A percentile compares a stretch with the other conserved stretches of the same genome.
Conservation (phyloP, 1,140 invertebrate genomes). For the Spodoptera litura region DNA sequence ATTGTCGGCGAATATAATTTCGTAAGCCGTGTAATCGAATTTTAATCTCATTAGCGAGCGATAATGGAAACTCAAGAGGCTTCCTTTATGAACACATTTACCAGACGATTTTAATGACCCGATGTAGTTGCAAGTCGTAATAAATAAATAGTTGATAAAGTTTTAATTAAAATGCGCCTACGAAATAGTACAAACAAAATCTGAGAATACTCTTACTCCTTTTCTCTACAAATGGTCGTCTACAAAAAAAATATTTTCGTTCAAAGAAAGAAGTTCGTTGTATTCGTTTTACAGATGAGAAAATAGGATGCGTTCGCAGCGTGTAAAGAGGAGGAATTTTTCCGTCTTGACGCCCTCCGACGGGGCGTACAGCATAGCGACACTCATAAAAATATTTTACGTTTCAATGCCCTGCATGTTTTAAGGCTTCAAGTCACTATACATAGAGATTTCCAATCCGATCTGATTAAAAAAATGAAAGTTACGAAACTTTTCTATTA, state of each 20-base stretch:
- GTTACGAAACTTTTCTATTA: too few species aligned
- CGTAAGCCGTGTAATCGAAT: conserved; percentile 56
- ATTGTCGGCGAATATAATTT: conserved; percentile 54
- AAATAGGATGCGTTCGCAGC: conserved; percentile 57
- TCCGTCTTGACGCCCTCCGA: conserved; percentile 41
- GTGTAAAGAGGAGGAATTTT: conserved; percentile 49
- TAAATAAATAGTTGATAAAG: not conserved
- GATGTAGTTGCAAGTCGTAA: conserved; percentile 24
- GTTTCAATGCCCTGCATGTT: conserved; percentile 1
- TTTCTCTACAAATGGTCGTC: not conserved
- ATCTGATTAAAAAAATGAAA: too few species aligned
- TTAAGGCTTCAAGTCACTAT: too few species aligned
- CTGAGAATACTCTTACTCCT: not conserved
- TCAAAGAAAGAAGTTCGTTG: conserved; percentile 48
- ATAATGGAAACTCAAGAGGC: conserved; percentile 57
- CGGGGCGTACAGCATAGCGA: conserved; percentile 1
- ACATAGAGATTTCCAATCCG: too few species aligned
- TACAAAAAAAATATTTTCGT: conserved; percentile 18
- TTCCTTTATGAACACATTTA: conserved; percentile 48
- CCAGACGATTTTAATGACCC: conserved; percentile 38
- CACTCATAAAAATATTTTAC: conserved; percentile 10
- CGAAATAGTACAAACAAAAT: not conserved
- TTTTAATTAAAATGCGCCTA: not conserved
- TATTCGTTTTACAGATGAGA: conserved; percentile 51
- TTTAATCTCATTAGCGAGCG: conserved; percentile 59